Percentiles rank a stretch among this genome's conserved stretches.
These are phyloP conservation scores for Epizoanthus fatuus DNA, from an alignment of 92 coral and sea anemone genomes.

Conservation along the genomic window DNA sequence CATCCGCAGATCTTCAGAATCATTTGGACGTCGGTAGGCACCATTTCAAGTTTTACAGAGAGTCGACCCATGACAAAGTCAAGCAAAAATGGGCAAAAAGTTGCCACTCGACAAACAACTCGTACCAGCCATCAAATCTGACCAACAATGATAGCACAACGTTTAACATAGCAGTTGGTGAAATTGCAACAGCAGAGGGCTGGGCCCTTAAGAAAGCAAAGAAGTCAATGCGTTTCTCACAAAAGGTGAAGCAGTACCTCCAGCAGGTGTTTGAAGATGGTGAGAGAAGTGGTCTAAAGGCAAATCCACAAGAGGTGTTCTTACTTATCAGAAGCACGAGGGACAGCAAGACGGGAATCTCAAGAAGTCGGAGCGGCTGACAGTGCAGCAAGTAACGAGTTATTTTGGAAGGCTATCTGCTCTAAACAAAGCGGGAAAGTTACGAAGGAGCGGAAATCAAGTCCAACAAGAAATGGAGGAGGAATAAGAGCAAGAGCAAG, in stretches of 20 bases:
- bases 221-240: no score
- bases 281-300: not conserved
- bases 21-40: not conserved
- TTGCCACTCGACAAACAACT: no score
- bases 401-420: conserved; percentile 21
- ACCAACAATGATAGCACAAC: no score
- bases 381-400: not conserved
- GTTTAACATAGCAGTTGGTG: no score
- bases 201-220: no score
- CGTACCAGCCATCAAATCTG: no score
- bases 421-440: conserved; percentile 14
- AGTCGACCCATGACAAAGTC: no score
- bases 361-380: not conserved
- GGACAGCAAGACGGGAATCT: not conserved
- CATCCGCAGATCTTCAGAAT: not conserved
- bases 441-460: not conserved
- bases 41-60: no score
- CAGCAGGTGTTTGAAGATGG: not conserved
- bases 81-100: no score
- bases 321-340: not conserved
- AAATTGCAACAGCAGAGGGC: no score
- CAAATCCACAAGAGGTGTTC: not conserved
- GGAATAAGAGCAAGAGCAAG: not conserved
- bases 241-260: not conserved
- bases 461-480: not conserved